Evolutionary conservation across 2,888 invertebrate genomes (phyloP), one percentile per base, ranked within the genome.

Genomic region (Hetaerina titia): DNA sequence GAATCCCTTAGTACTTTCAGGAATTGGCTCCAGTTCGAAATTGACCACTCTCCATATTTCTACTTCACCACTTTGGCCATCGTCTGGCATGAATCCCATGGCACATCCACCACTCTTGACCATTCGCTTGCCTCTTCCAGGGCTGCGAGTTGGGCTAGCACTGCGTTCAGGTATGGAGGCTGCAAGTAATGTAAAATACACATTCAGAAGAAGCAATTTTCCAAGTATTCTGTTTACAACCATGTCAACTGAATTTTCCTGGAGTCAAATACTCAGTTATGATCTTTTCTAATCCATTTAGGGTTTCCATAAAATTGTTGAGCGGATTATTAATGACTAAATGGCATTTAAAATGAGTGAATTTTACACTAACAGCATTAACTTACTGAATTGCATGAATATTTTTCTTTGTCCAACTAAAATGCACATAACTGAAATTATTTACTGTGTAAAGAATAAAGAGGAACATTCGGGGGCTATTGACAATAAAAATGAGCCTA

Each of bases 41-140:
- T 97, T 96, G 96, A 97, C 97, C 96, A 98, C 97, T 96, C 97
- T 96, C 96, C 96, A 97, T 1, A 97, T 96, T 81, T 97, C 96
- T 0, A 97, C 96, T 89, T 97, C 96, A 0, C 98, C 98, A 31
- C 97, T 97, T 19, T 89, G 89, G 0, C 98, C 98, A 95, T 97
- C 97, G 96, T 98, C 98, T 0, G 98, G 98, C 98, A 98, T 98
- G 96, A 98, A 98, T 0, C 98, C 98, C 94, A 96, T 96, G 13
- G 98, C 98, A 0, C 97, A 96, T 0, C 98, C 98, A 56, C 97
- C 97, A 95, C 97, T 97, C 96, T 97, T 97, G 95, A 97, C 97
- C 25, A 97, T 96, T 74, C 96, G 95, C 56, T 95, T 95, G 56
- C 64, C 69, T 69, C 92, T 92, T 64, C 45, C 0, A 13, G 64